phyloP scores from a whole-genome alignment of 2,888 invertebrate species.

The Limnephilus auricula region DNA sequence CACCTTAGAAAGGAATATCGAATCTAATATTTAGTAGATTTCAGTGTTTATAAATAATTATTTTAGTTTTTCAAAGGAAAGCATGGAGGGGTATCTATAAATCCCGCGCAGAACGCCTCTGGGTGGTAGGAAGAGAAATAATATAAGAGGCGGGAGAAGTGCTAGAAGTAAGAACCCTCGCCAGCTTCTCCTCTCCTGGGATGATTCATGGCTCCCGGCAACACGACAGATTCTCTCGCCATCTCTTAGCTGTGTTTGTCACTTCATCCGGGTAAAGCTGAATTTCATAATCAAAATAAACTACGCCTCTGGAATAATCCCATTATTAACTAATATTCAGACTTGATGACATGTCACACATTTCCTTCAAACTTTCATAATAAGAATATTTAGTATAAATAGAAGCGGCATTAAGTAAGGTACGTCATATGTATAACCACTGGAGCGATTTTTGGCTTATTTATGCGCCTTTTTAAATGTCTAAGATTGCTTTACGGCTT shows the following conservation, averaged over 20 bases:
- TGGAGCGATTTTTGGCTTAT: too few species aligned
- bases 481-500: too few species aligned
- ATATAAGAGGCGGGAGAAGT: not conserved
- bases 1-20: not conserved
- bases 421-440: too few species aligned
- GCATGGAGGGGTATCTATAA: not conserved
- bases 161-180: not conserved
- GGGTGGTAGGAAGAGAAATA: not conserved
- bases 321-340: not conserved
- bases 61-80: not conserved
- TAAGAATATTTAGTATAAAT: not conserved
- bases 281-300: slow-evolving; percentile 16
- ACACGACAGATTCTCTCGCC: slow-evolving; percentile 35
- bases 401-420: not conserved
- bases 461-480: too few species aligned
- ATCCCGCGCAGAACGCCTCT: not conserved
- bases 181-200: not conserved
- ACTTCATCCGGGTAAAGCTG: slow-evolving; percentile 26
- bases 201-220: slow-evolving; percentile 42
- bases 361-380: not conserved
- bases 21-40: not conserved
- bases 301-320: slow-evolving; percentile 17
- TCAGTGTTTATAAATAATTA: not conserved
- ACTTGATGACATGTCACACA: not conserved
- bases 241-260: slow-evolving; percentile 18